Evolutionary conservation across 2,797 vertebrate species (phyloP).

Genomic region (Eulemur mongoz): DNA sequence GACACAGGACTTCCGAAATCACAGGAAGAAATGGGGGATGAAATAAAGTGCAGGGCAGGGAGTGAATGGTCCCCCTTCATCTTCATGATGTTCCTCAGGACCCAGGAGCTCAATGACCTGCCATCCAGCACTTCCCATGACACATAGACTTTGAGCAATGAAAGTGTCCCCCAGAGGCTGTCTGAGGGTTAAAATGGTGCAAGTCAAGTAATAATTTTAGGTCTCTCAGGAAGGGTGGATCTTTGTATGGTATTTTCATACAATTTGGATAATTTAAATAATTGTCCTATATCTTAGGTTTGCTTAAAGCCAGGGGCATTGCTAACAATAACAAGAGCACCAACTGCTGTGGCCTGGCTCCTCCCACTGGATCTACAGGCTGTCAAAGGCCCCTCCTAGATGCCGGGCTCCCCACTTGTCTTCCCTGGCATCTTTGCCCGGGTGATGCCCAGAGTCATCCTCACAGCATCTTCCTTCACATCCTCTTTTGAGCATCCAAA

Average conservation of each 20-base stretch:
- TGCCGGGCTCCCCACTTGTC: not conserved
- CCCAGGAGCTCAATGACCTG: not conserved
- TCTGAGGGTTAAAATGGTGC: not conserved
- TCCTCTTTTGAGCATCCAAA: not conserved
- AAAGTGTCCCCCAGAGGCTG: not conserved
- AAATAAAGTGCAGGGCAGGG: not conserved
- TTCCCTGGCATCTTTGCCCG: not conserved
- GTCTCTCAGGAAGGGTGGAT: not conserved
- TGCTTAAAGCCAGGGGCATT: not conserved
- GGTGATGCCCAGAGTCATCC: not conserved
- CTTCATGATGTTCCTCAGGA: not conserved
- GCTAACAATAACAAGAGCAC: not conserved
- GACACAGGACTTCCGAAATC: not conserved
- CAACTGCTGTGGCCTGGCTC: not conserved
- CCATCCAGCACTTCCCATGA: not conserved
- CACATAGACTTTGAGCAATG: not conserved
- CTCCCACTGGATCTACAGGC: not conserved
- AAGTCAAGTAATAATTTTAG: not conserved
- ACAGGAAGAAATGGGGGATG: not conserved
- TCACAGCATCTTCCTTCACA: not conserved
- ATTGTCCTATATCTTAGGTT: not conserved
- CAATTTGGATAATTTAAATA: not conserved
- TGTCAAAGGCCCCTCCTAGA: not conserved
- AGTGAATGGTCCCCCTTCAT: not conserved
- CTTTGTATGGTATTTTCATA: not conserved